phyloP scores from a whole-genome alignment of 2,888 invertebrate species.

The Pseudococcus longispinus region DNA sequence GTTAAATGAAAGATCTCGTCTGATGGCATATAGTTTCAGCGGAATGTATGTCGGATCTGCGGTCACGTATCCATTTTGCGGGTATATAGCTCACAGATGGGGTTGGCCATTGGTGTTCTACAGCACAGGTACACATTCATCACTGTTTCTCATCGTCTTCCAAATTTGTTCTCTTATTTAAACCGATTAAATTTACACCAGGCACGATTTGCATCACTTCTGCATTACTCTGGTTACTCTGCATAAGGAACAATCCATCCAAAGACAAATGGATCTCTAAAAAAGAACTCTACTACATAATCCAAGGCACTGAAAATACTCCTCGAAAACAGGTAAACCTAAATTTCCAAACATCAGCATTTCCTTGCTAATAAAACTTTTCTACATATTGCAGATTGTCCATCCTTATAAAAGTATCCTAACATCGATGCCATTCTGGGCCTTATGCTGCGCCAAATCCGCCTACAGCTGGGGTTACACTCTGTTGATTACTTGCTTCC shows the following conservation, averaged over 20 bases:
- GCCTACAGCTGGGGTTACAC: conserved; percentile 17
- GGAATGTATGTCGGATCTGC: conserved; percentile 20
- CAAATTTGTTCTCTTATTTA: neutral
- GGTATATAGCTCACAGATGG: conserved; percentile 8
- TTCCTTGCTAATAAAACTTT: too few species aligned
- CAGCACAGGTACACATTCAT: neutral
- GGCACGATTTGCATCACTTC: neutral
- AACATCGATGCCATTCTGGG: conserved; percentile 45
- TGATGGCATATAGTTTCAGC: neutral
- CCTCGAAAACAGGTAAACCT: neutral
- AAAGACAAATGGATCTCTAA: conserved; percentile 23
- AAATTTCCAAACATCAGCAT: neutral
- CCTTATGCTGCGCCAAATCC: neutral
- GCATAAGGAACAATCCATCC: neutral
- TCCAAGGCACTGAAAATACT: neutral
- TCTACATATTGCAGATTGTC: conserved; percentile 6
- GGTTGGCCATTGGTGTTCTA: neutral
- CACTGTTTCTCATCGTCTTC: too few species aligned
- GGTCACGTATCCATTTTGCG: conserved; percentile 10
- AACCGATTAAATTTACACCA: neutral
- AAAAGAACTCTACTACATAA: neutral
- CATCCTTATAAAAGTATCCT: conserved; percentile 43
- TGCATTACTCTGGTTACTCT: neutral
- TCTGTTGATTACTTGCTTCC: conserved; percentile 5
- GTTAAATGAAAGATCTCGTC: neutral